Evolutionary conservation across 2,113 vertebrate species (phyloP).

Genomic region (Hyperopisus bebe): DNA sequence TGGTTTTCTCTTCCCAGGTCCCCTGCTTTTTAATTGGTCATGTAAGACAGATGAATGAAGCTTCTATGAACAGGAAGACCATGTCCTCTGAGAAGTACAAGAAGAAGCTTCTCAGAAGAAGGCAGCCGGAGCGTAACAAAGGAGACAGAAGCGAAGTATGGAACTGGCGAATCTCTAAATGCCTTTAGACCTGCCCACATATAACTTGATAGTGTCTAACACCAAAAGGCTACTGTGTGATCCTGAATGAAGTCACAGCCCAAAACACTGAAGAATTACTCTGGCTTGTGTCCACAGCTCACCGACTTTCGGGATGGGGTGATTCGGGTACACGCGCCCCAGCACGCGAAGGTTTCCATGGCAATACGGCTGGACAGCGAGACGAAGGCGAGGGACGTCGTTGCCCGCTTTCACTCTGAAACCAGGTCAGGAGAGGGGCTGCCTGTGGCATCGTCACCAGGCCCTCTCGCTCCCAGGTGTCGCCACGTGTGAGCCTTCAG

Average conservation of each 20-base stretch:
- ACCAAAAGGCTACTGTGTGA: background rate
- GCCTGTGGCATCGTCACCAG: background rate
- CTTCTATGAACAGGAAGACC: conserved; percentile 67
- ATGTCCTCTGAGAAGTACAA: conserved; percentile 64
- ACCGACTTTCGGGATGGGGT: conserved; percentile 82
- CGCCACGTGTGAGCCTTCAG: background rate
- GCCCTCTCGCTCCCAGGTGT: background rate
- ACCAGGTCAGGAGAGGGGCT: conserved; percentile 61
- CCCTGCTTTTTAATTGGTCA: conserved; percentile 84
- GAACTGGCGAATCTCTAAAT: background rate
- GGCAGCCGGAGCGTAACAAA: conserved; percentile 69
- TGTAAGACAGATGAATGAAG: conserved; percentile 86
- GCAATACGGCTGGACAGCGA: conserved; percentile 82
- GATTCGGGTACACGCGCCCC: conserved; percentile 85
- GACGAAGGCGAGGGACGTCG: conserved; percentile 79
- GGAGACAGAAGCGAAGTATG: conserved; percentile 68
- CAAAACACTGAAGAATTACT: background rate
- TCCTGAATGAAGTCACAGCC: background rate
- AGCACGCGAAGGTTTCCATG: conserved; percentile 89
- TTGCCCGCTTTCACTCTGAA: conserved; percentile 74
- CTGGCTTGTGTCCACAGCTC: conserved; percentile 45
- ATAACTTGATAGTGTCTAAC: background rate
- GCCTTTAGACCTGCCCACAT: too few relatives aligned
- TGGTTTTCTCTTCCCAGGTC: conserved; percentile 58
- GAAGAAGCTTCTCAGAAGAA: conserved; percentile 69